Base-by-base conservation (phyloP, 2,888 invertebrate genomes). In the Spisula solida region DNA sequence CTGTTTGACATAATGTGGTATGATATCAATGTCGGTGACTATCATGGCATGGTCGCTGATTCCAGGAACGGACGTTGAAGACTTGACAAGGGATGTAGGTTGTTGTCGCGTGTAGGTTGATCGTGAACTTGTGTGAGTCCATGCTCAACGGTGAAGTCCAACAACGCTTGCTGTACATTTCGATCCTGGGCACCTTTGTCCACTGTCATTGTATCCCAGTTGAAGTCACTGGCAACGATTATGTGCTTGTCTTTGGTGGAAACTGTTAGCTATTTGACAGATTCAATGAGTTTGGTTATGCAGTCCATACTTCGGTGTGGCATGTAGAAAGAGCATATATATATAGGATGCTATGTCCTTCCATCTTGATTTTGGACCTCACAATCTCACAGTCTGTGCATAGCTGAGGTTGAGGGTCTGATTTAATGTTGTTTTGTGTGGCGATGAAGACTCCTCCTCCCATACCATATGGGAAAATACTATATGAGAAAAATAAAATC, bases 1-100 rank as follows among this genome's bases (percentile, higher is more conserved):
- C n/a, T n/a, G n/a, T n/a, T n/a, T n/a, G n/a, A n/a, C 89, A 91
- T 89, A 34, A 86, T 89, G 60, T 90, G 88, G 70, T 91, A 87
- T 60, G 87, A 88, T 8, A 91, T 87, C 1, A 92, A 55, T 82
- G 91, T 91, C 5, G 89, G n/a, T n/a, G n/a, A n/a, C n/a, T n/a
- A n/a, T n/a, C n/a, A n/a, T n/a, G n/a, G n/a, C n/a, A n/a, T n/a
- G n/a, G n/a, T n/a, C n/a, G n/a, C n/a, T n/a, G n/a, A n/a, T n/a
- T n/a, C n/a, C n/a, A n/a, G n/a, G n/a, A n/a, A n/a, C n/a, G n/a
- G n/a, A n/a, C n/a, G n/a, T n/a, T n/a, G n/a, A n/a, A n/a, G n/a
- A n/a, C n/a, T n/a, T n/a, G n/a, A n/a, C n/a, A n/a, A n/a, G n/a
- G n/a, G n/a, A n/a, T n/a, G 82, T 0, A 91, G 29, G 80, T 92